phyloP scores from a whole-genome alignment of 1,140 invertebrate species.

The Lucilia cuprina region DNA sequence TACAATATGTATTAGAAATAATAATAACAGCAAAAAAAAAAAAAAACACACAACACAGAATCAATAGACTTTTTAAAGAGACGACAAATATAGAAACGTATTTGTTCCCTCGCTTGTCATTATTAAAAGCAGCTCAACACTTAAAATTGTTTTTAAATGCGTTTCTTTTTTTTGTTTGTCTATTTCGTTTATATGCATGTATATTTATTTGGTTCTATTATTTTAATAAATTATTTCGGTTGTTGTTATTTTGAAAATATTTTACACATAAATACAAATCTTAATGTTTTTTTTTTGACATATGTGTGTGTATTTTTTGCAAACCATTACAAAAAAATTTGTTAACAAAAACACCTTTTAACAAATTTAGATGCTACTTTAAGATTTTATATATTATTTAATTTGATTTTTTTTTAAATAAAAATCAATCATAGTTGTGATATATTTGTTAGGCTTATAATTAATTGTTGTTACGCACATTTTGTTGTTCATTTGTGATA shows the following conservation, averaged over 20 bases:
- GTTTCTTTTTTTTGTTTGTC: neutral
- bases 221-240: neutral
- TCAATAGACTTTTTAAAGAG: neutral
- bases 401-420: neutral
- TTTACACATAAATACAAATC: too few species aligned
- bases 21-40: neutral
- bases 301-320: neutral
- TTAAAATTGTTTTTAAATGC: constrained; percentile 14
- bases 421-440: constrained; percentile 33
- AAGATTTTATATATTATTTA: neutral
- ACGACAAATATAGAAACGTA: neutral
- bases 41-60: neutral
- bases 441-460: constrained; percentile 25
- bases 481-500: neutral
- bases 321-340: constrained; percentile 21
- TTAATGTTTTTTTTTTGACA: too few species aligned
- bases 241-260: neutral
- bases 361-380: constrained; percentile 34
- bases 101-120: constrained; percentile 28
- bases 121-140: constrained; percentile 21
- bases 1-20: neutral
- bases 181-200: too few species aligned
- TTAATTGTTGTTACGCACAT: constrained; percentile 29
- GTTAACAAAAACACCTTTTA: constrained; percentile 33
- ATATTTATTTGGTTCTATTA: neutral